Base-by-base conservation (phyloP, 2,888 invertebrate species). In the Boloria selene region DNA sequence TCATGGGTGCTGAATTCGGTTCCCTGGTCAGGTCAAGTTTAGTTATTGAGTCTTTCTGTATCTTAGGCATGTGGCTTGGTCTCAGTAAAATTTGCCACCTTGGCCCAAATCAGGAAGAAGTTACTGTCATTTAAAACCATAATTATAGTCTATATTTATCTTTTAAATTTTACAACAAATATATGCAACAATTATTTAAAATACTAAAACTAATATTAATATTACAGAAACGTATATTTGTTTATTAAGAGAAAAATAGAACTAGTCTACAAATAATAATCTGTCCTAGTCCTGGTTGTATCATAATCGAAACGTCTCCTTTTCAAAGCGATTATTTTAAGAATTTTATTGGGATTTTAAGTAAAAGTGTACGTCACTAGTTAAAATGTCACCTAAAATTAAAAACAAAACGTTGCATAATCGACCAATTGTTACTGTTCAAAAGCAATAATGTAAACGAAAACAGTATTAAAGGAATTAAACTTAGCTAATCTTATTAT, bases 381-480 rank as follows among this genome's bases (percentile, higher is more conserved):
- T 70, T 70, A 70, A 64, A 67, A 62, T 31, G 17, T 55, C 69
- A 67, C 69, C 45, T 50, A 42, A 54, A 16, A 42, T 53, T 49
- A 44, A 42, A 53, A 66, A 14, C 22, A 45, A 45, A 59, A 22
- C 22, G 56, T 61, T 63, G 13, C 62, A 50, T 58, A 51, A 18
- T 61, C 61, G 56, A 67, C 56, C 64, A 61, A 65, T 62, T 47
- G 38, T 64, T 60, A 51, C 17, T 61, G 58, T 55, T 62, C 42
- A 49, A 62, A 54, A 65, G 69, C 67, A 69, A 67, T 69, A 67
- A 69, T 55, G 47, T 60, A 18, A 56, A n/a, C 45, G 42, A 50
- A 18, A 62, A 38, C 69, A 69, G 69, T 69, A 69, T 69, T 69
- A 66, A 61, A 66, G 18, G 31, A 51, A 52, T 56, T 56, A 52